A percentile compares a stretch with the other conserved stretches of the same genome.
phyloP scores from a whole-genome alignment of 2,888 invertebrate genomes.

The Amorpha juglandis region DNA sequence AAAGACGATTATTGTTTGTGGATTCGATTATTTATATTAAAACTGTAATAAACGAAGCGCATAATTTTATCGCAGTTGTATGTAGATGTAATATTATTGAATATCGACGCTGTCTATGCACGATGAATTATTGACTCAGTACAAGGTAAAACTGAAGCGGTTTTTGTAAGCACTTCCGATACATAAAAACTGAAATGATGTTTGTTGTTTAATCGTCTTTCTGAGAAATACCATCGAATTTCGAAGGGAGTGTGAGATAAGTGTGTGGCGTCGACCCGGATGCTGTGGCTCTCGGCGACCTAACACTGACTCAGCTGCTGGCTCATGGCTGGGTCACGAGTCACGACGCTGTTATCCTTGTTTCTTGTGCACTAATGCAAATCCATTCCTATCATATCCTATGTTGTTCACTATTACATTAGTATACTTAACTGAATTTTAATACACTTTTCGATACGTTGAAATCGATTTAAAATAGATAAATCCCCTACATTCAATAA shows the following conservation, averaged over 20 bases:
- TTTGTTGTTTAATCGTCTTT: not conserved
- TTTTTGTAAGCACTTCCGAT: conserved; percentile 1
- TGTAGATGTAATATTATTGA: too few relatives aligned
- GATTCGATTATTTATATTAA: too few relatives aligned
- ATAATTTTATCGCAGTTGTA: too few relatives aligned
- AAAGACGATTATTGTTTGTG: too few relatives aligned
- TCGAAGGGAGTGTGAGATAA: conserved; percentile 52
- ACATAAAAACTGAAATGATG: conserved; percentile 16
- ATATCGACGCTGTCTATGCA: too few relatives aligned
- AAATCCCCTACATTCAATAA: not conserved
- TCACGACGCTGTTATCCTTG: conserved; percentile 49
- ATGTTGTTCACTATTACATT: not conserved
- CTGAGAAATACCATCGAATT: conserved; percentile 38
- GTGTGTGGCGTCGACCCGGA: conserved; percentile 65
- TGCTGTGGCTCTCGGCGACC: conserved; percentile 48
- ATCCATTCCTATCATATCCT: conserved; percentile 8
- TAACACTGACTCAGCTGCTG: conserved; percentile 48
- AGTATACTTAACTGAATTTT: not conserved
- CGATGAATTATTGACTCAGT: not conserved
- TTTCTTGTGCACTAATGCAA: conserved; percentile 27
- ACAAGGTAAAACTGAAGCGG: conserved; percentile 22
- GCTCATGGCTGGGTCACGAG: conserved; percentile 53
- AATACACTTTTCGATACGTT: not conserved
- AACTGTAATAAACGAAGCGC: too few relatives aligned
- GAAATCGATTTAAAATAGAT: not conserved